These are phyloP conservation scores for Leptopilina clavipes DNA, from an alignment of 1,140 invertebrate genomes.

Conservation along the genomic window DNA sequence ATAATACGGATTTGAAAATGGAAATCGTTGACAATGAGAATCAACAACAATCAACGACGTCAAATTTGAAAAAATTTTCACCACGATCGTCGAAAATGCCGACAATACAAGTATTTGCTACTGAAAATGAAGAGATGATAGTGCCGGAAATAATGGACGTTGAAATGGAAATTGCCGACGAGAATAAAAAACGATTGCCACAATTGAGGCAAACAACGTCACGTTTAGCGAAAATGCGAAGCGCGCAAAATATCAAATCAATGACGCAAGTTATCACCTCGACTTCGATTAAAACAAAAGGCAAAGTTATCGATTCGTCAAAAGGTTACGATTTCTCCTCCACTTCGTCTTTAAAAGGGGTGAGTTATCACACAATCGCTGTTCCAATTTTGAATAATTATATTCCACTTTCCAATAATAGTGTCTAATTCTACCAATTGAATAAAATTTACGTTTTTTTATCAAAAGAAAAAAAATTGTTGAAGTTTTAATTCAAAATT, in stretches of 20 bases:
- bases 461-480: too few relatives aligned
- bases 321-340: slow-evolving; percentile 59
- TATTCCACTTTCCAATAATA: too few relatives aligned
- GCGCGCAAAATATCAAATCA: slow-evolving; percentile 72
- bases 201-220: slow-evolving; percentile 69
- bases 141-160: slow-evolving; percentile 60
- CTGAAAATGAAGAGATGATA: slow-evolving; percentile 41
- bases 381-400: too few relatives aligned
- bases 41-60: slow-evolving; percentile 46
- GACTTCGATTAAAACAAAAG: slow-evolving; percentile 59
- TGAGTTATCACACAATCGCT: slow-evolving; percentile 44
- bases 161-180: slow-evolving; percentile 37
- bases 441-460: slow-evolving; percentile 35
- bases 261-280: slow-evolving; percentile 65
- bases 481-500: slow-evolving; percentile 32
- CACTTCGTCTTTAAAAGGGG: slow-evolving; percentile 62
- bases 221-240: slow-evolving; percentile 71
- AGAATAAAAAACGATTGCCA: slow-evolving; percentile 52
- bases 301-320: slow-evolving; percentile 54
- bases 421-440: too few relatives aligned
- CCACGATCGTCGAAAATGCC: slow-evolving; percentile 71
- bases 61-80: slow-evolving; percentile 52
- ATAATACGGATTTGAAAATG: slow-evolving; percentile 44
- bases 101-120: slow-evolving; percentile 64
- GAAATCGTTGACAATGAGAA: slow-evolving; percentile 40